Evolutionary conservation across 1,140 invertebrate genomes (phyloP).

Genomic region (Maconellicoccus hirsutus): DNA sequence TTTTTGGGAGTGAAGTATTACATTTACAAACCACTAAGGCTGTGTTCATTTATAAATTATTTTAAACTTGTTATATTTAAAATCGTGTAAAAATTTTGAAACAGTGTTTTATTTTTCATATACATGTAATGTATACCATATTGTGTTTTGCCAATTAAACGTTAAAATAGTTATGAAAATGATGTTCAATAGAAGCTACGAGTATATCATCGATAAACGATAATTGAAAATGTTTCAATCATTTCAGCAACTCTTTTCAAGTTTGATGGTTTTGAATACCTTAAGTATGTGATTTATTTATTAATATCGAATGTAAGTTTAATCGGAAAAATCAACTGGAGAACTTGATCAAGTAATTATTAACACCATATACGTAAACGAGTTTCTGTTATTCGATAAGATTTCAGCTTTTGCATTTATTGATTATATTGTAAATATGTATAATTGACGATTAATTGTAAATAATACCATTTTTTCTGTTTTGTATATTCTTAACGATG

Average conservation of each 20-base stretch:
- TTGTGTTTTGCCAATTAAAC: no score
- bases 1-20: not conserved
- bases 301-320: no score
- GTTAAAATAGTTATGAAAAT: no score
- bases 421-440: not conserved
- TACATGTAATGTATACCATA: not conserved
- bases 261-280: no score
- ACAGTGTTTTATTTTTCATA: not conserved
- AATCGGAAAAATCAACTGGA: no score
- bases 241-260: no score
- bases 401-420: not conserved
- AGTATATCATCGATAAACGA: no score
- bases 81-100: not conserved
- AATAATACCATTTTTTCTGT: not conserved
- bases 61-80: not conserved
- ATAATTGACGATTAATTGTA: not conserved
- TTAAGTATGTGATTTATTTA: no score
- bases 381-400: not conserved
- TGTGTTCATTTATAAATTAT: conserved; percentile 20
- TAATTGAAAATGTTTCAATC: no score
- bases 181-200: no score
- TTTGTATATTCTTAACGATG: not conserved
- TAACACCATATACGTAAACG: not conserved
- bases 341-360: not conserved
- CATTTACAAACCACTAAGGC: conserved; percentile 6